A percentile compares a stretch with the other conserved stretches of the same genome.
These are phyloP conservation scores for Fregetta grallaria DNA, from an alignment of 2,113 vertebrate species.

Conservation along the genomic window DNA sequence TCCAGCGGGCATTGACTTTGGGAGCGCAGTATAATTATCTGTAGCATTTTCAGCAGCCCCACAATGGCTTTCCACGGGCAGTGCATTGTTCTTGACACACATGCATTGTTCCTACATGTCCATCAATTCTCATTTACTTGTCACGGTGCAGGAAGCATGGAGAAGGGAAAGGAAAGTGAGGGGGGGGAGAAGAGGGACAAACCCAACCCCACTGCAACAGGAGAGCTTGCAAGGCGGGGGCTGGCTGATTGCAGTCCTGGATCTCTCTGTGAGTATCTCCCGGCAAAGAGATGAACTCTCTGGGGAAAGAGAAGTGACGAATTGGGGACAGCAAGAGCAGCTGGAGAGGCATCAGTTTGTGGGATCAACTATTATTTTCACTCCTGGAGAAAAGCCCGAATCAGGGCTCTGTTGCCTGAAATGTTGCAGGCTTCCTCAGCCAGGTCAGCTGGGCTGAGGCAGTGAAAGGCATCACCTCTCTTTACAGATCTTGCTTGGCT, in stretches of 20 bases:
- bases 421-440: neutral
- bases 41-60: slow-evolving; percentile 19
- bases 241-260: neutral
- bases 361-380: neutral
- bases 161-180: neutral
- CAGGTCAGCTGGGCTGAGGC: neutral
- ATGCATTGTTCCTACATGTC: slow-evolving; percentile 49
- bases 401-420: neutral
- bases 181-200: neutral
- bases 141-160: slow-evolving; percentile 55
- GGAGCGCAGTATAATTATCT: slow-evolving; percentile 32
- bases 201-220: neutral
- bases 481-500: neutral
- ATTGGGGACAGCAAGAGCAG: neutral
- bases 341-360: neutral
- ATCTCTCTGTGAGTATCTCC: neutral
- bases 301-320: neutral
- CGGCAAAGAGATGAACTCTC: neutral
- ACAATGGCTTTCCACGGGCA: slow-evolving; percentile 52
- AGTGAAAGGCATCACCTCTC: neutral
- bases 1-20: slow-evolving; percentile 27
- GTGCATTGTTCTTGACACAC: slow-evolving; percentile 58
- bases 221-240: neutral
- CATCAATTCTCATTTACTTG: slow-evolving; percentile 73
- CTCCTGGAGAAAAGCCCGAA: neutral